Base-by-base conservation (phyloP, 2,113 vertebrate genomes). In the Platysternon megacephalum region DNA sequence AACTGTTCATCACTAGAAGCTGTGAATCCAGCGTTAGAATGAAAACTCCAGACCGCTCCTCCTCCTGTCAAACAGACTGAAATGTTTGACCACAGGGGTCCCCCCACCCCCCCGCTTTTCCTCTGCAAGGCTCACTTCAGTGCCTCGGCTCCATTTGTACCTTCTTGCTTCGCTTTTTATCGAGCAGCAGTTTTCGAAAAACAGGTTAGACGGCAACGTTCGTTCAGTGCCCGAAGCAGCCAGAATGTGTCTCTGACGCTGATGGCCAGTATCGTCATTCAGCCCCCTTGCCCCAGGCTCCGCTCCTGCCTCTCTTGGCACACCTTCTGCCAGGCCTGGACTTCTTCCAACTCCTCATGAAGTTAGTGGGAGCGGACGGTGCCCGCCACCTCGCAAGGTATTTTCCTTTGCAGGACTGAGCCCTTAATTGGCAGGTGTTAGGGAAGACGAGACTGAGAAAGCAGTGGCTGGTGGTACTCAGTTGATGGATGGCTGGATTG, bases 41-140 rank as follows among this genome's bases (percentile, higher is more conserved):
- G 0, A 1, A 8, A 46, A 49, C 52, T 83, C 22, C 81, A 24
- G 74, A 11, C 1, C 0, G 65, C 84, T 84, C n/a, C 22, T 1
- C 61, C 82, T 65, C 11, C 0, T 0, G 19, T 58, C 21, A 39
- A 88, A 52, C 53, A 11, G 21, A 17, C 91, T 81, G 84, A 3
- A 44, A 86, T 22, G 88, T 88, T 87, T 90, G 78, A 10, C 55
- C 46, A 5, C 58, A 39, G 53, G 2, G 56, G 80, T 87, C n/a
- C 24, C 93, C 65, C 65, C 13, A 5, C 35, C 19, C 35, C 35
- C 65, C 8, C 1, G 2, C n/a, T 39, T 72, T 39, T 9, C 65
- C 42, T 28, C 74, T 28, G 39, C 42, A 11, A 78, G 26, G 74
- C 6, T 78, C 42, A 5, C 74, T 44, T 78, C 74, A 46, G 42